phyloP scores from a whole-genome alignment of 2,113 vertebrate genomes.

The Cryptomyrus ogoouensis region DNA sequence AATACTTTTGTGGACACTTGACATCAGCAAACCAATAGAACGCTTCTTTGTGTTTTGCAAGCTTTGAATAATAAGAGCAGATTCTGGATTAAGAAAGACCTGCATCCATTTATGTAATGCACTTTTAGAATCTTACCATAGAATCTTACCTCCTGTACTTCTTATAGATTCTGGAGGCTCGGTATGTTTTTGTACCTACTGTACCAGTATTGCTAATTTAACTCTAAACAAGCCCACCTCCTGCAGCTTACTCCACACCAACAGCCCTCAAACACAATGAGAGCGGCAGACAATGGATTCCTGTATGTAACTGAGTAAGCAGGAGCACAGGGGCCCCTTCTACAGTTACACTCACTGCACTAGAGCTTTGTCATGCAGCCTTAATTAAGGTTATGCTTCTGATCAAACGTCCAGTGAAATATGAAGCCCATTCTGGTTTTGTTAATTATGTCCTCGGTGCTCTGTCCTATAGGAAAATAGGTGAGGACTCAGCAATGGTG shows the following conservation, averaged over 20 bases:
- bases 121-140: not conserved
- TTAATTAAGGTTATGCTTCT: slow-evolving; percentile 36
- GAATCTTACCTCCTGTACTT: not conserved
- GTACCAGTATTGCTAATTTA: not conserved
- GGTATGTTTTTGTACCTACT: not conserved
- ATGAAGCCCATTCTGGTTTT: not conserved
- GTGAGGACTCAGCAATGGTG: not conserved
- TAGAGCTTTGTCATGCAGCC: slow-evolving; percentile 20
- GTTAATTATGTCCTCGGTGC: slow-evolving; percentile 12
- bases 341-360: slow-evolving; percentile 39
- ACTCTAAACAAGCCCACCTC: not conserved
- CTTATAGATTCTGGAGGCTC: not conserved
- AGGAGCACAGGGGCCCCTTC: slow-evolving; percentile 29
- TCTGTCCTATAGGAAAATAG: not conserved
- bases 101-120: not conserved
- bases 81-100: not conserved
- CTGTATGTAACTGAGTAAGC: slow-evolving; percentile 19
- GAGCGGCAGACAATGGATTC: slow-evolving; percentile 20
- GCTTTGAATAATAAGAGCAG: not conserved
- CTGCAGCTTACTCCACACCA: not conserved
- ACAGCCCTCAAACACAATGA: not conserved
- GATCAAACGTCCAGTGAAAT: slow-evolving; percentile 41
- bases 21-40: not conserved
- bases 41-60: not conserved
- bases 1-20: not conserved